Evolutionary conservation across 2,113 vertebrate species (phyloP).

Genomic region (Cavia porcellus): DNA sequence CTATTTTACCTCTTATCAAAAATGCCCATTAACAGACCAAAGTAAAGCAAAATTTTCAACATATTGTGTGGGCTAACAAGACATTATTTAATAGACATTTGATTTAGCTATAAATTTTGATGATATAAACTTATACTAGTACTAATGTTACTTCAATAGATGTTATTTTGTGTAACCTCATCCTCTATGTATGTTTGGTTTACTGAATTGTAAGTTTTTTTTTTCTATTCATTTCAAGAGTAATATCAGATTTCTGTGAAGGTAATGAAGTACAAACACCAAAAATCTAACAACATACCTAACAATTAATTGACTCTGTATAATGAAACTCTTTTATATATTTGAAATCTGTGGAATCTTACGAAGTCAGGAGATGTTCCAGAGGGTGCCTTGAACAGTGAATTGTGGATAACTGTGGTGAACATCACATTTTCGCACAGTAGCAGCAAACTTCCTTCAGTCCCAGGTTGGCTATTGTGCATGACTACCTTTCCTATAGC

Average conservation of each 20-base stretch:
- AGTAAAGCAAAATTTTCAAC: not conserved
- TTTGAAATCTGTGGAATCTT: not conserved
- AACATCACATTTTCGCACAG: not conserved
- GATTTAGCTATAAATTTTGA: not conserved
- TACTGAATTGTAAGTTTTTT: not conserved
- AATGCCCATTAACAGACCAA: not conserved
- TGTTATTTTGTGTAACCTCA: not conserved
- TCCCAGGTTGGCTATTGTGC: fast-evolving
- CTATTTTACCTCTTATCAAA: not conserved
- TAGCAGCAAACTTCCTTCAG: not conserved
- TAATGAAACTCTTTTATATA: not conserved
- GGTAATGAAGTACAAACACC: not conserved
- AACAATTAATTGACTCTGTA: not conserved
- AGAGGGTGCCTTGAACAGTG: not conserved
- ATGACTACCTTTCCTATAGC: not conserved
- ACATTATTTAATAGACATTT: not conserved
- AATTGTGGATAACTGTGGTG: not conserved
- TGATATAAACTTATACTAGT: not conserved
- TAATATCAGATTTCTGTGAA: not conserved
- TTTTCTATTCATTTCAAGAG: not conserved
- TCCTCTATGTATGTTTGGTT: not conserved
- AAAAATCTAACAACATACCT: not conserved
- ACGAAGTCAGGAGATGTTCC: not conserved
- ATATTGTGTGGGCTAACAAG: not conserved
- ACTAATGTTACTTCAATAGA: not conserved